Evolutionary conservation across 2,113 vertebrate species (phyloP), one percentile per base, ranked within the genome.

Genomic region (Myiozetetes cayanensis): DNA sequence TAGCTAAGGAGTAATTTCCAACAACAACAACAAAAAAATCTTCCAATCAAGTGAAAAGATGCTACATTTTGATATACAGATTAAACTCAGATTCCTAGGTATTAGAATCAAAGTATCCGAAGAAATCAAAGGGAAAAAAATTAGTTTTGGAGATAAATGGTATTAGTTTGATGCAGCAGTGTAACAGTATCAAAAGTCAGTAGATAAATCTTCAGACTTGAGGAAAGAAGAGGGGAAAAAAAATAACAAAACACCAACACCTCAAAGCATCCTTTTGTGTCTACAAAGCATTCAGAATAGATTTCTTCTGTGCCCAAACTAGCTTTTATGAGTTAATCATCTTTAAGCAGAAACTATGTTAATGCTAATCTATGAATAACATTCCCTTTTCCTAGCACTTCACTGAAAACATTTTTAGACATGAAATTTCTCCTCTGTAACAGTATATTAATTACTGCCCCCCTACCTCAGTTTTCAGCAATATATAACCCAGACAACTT

Each of bases 361-460:
- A 85, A 52, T 19, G 10, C 17, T 62, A 59, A 67, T 55, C 52
- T 63, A 19, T 22, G 31, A 87, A 20, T 20, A 58, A 67, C 33
- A 50, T 44, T 66, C 59, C 33, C 9, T 63, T 80, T 77, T 58
- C 47, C 56, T 66, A 24, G 50, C 82, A 85, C 39, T 25, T 14
- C 14, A 58, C 24, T n/a, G 20, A 63, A 87, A 90, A 83, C 21
- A 63, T 23, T 77, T 87, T 71, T 59, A 85, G 62, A 79, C 18
- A 8, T 24, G 35, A 58, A 88, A 73, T 50, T 80, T 70, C 44
- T 96, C 77, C 87, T 28, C 39, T 86, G 39, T 41, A 94, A 62
- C 65, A 91, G 84, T 89, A 95, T 81, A 95, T 96, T 97, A 97
- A 96, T 97, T 97, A 96, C 80, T 87, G 59, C 58, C 63, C 53